Conservation (phyloP, 1,140 invertebrate species). For the Papilio helenus region DNA sequence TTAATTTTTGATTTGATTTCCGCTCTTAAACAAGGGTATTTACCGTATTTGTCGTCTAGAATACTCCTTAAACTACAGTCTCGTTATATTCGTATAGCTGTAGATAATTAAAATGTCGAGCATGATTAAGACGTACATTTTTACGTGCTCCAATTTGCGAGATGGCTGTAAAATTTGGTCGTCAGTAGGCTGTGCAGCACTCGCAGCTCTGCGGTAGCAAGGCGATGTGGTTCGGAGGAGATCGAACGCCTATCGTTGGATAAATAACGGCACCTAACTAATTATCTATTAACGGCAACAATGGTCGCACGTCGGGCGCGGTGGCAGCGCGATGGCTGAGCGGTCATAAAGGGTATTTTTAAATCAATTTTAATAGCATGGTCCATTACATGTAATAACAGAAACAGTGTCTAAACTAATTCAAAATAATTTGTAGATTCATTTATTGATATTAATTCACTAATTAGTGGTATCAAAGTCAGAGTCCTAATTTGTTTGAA, state of each 20-base stretch:
- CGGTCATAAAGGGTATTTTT: no score
- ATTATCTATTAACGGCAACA: conserved; percentile 79
- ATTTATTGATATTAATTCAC: not conserved
- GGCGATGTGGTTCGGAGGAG: conserved; percentile 59
- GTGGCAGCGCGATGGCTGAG: conserved; percentile 39
- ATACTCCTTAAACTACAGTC: not conserved
- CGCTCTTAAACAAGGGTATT: not conserved
- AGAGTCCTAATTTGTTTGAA: conserved; percentile 14
- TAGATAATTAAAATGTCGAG: not conserved
- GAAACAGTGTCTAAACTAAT: no score
- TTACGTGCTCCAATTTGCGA: not conserved
- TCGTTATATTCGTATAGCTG: not conserved
- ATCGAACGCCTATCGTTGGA: conserved; percentile 58
- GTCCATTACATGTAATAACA: no score
- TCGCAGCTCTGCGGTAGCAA: not conserved
- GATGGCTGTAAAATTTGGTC: not conserved
- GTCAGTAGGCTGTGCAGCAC: not conserved
- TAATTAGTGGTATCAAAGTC: not conserved
- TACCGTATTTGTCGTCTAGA: not conserved
- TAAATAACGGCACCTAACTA: conserved; percentile 75
- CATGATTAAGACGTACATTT: not conserved
- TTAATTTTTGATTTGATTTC: not conserved
- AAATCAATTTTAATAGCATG: no score
- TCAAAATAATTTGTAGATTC: no score
- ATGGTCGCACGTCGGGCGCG: conserved; percentile 69